These are phyloP conservation scores for Rhagophthalmus giganteus DNA, from an alignment of 2,888 invertebrate genomes.

Conservation along the genomic window DNA sequence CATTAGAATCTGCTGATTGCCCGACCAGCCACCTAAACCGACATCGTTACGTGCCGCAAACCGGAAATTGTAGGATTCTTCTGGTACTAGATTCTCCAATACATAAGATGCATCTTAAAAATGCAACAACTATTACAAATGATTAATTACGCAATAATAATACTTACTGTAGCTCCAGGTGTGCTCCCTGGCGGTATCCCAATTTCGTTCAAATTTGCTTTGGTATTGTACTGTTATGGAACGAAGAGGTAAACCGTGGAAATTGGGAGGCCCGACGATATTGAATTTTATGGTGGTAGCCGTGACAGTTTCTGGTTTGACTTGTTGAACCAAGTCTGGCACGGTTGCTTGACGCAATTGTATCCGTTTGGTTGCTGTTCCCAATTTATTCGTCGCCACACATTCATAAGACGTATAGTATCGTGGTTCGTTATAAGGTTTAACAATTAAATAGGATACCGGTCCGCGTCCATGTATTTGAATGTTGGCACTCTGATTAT, in stretches of 20 bases:
- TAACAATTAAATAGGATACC: constrained; percentile 70
- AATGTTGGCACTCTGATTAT: constrained; percentile 58
- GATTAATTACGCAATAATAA: neutral
- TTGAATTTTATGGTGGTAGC: constrained; percentile 84
- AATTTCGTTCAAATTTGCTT: constrained; percentile 66
- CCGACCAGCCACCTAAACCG: constrained; percentile 74
- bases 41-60: constrained; percentile 86
- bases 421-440: constrained; percentile 64
- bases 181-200: constrained; percentile 70
- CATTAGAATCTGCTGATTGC: constrained; percentile 68
- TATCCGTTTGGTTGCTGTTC: constrained; percentile 68
- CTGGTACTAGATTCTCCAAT: constrained; percentile 76
- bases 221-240: constrained; percentile 78
- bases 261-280: constrained; percentile 73
- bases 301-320: constrained; percentile 69
- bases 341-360: constrained; percentile 73
- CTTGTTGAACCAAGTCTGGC: constrained; percentile 69
- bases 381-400: constrained; percentile 76
- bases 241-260: constrained; percentile 74
- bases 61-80: constrained; percentile 77
- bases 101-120: constrained; percentile 70
- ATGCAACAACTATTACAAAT: constrained; percentile 3
- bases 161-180: constrained; percentile 73
- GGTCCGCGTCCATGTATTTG: constrained; percentile 70
- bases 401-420: constrained; percentile 81